These are phyloP conservation scores for Gorsachius magnificus DNA, from an alignment of 2,797 vertebrate genomes.

Conservation along the genomic window DNA sequence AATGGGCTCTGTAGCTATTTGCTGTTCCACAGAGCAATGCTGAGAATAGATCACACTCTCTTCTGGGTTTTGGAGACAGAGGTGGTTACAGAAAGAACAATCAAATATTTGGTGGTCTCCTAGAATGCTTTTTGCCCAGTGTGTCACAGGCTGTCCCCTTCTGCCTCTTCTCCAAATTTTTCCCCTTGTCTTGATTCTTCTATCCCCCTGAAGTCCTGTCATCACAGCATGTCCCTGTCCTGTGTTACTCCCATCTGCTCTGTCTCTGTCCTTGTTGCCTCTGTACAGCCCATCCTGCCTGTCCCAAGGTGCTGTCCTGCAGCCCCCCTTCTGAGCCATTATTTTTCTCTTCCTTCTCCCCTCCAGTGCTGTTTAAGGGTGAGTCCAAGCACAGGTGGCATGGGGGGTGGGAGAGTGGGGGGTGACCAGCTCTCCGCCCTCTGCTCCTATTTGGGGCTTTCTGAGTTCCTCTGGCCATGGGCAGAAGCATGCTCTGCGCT, in stretches of 20 bases:
- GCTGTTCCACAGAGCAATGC: not conserved
- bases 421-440: not conserved
- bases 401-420: rapidly evolving
- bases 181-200: not conserved
- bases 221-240: not conserved
- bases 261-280: not conserved
- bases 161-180: not conserved
- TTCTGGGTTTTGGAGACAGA: not conserved
- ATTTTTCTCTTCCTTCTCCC: not conserved
- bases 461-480: not conserved
- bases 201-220: not conserved
- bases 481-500: not conserved
- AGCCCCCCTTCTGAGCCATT: not conserved
- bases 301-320: not conserved
- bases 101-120: not conserved
- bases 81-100: not conserved
- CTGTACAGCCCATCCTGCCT: not conserved
- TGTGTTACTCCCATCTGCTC: not conserved
- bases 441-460: not conserved
- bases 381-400: not conserved
- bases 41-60: not conserved
- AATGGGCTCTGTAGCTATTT: not conserved
- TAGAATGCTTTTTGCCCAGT: not conserved
- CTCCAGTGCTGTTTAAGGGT: not conserved
- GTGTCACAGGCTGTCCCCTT: not conserved